A percentile compares a stretch with the other conserved stretches of the same genome.
phyloP scores from a whole-genome alignment of 1,140 invertebrate genomes.

The Matsumurasca onukii region DNA sequence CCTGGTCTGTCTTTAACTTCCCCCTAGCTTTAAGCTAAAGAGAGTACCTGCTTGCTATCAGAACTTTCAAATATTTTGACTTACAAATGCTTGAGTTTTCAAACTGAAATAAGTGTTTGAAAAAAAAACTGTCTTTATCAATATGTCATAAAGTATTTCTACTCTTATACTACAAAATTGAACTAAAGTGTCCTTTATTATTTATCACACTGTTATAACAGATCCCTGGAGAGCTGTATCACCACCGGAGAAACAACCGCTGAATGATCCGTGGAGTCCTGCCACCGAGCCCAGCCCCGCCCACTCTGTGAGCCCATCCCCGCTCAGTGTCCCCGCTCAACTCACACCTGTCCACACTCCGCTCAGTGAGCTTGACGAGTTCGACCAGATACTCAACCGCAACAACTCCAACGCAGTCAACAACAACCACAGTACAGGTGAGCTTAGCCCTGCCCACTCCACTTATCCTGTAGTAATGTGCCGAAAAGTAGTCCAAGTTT shows the following conservation, averaged over 20 bases:
- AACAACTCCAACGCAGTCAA: constrained; percentile 46
- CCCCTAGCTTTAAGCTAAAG: too few species aligned
- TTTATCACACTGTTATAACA: too few species aligned
- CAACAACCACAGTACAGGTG: constrained; percentile 50
- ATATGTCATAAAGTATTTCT: too few species aligned
- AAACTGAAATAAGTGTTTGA: too few species aligned
- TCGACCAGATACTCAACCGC: constrained; percentile 77
- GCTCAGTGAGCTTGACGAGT: constrained; percentile 77
- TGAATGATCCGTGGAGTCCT: constrained; percentile 54
- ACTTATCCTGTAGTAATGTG: too few species aligned
- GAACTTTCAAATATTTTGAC: too few species aligned
- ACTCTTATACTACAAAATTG: too few species aligned
- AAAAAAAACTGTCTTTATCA: too few species aligned
- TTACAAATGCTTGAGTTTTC: too few species aligned
- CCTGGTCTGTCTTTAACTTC: constrained; percentile 29
- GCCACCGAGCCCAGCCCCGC: constrained; percentile 46
- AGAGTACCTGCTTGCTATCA: too few species aligned
- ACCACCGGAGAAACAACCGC: constrained; percentile 42
- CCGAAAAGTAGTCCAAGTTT: too few species aligned
- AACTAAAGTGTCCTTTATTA: too few species aligned
- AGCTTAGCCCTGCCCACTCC: constrained; percentile 22
- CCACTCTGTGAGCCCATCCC: constrained; percentile 23
- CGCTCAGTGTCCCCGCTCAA: neutral
- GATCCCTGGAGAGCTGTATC: constrained; percentile 58
- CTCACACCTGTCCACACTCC: constrained; percentile 44